phyloP scores from a whole-genome alignment of 2,888 invertebrate genomes.

The Ornithoptera priamus region DNA sequence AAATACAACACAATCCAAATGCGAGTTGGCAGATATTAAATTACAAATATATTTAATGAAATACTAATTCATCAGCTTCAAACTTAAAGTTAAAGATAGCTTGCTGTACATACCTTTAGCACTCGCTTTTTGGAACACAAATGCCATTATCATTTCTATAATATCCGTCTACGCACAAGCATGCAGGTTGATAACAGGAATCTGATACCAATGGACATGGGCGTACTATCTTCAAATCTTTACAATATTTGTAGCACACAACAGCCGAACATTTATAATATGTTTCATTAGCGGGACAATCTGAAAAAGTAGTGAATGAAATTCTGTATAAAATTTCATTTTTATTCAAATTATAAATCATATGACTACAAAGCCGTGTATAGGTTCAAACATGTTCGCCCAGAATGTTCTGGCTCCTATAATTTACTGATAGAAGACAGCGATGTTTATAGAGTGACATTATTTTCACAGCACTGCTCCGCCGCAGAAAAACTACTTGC shows the following conservation, averaged over 20 bases:
- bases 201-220: not conserved
- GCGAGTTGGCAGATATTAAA: too few relatives aligned
- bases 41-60: too few relatives aligned
- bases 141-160: conserved; percentile 50
- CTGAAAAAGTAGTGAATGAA: not conserved
- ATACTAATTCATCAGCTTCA: too few relatives aligned
- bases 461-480: too few relatives aligned
- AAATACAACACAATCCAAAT: too few relatives aligned
- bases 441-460: too few relatives aligned
- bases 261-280: not conserved
- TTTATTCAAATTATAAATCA: not conserved
- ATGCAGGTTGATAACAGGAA: conserved; percentile 40
- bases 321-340: not conserved
- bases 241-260: conserved; percentile 41
- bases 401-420: too few relatives aligned
- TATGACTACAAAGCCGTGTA: not conserved
- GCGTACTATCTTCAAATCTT: not conserved
- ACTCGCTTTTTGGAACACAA: conserved; percentile 51
- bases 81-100: too few relatives aligned
- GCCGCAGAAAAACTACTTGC: too few relatives aligned
- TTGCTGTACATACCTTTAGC: conserved; percentile 31
- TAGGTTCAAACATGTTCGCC: too few relatives aligned
- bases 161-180: conserved; percentile 57
- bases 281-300: conserved; percentile 2
- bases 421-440: too few relatives aligned